Evolutionary conservation across 2,113 vertebrate genomes (phyloP).

Genomic region (Cheirogaleus medius): DNA sequence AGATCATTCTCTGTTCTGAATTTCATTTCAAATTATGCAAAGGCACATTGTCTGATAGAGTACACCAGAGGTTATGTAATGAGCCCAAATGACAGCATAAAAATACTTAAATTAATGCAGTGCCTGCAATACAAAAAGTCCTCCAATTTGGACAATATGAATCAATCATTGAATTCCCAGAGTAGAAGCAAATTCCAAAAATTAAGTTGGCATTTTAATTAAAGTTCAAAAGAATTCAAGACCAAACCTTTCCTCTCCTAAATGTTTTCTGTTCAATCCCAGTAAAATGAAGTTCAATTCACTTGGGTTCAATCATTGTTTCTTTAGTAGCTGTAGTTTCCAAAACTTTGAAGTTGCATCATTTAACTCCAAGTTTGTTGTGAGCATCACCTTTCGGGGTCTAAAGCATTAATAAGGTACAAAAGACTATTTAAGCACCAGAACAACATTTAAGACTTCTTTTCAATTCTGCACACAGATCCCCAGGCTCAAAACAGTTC

Average conservation of each 20-base stretch:
- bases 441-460: neutral
- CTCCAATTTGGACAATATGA: neutral
- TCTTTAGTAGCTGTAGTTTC: neutral
- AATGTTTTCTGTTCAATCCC: neutral
- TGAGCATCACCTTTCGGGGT: neutral
- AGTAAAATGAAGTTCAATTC: neutral
- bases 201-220: constrained; percentile 34
- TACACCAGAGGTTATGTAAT: neutral
- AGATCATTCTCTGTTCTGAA: neutral
- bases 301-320: neutral
- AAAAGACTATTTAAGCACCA: neutral
- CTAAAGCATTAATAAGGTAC: neutral
- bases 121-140: neutral
- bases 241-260: neutral
- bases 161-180: neutral
- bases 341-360: neutral
- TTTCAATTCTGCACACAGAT: neutral
- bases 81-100: neutral
- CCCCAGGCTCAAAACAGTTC: neutral
- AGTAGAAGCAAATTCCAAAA: constrained; percentile 10
- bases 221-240: neutral
- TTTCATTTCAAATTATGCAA: neutral
- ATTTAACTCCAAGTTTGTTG: neutral
- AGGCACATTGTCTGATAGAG: neutral
- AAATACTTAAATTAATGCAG: neutral